Conservation (phyloP, 2,797 vertebrate genomes). For the Takifugu rubripes region DNA sequence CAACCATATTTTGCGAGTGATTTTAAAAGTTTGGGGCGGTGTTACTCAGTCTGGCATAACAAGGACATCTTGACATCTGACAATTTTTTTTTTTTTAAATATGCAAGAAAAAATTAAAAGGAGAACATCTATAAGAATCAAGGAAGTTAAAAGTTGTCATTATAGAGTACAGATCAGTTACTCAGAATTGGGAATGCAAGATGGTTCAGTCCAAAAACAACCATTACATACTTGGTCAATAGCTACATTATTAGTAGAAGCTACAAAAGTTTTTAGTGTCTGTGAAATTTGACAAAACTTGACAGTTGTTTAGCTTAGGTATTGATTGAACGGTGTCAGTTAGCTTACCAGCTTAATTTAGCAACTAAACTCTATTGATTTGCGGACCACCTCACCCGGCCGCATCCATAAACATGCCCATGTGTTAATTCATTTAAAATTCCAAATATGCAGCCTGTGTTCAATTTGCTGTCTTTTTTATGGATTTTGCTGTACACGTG, state of each 20-base stretch:
- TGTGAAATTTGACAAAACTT: conserved; percentile 34
- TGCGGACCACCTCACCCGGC: conserved; percentile 43
- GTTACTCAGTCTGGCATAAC: too few relatives aligned
- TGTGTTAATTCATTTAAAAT: conserved; percentile 40
- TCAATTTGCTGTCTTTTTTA: conserved; percentile 40
- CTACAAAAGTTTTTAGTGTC: conserved; percentile 10
- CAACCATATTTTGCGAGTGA: too few relatives aligned
- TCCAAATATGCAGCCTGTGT: conserved; percentile 27
- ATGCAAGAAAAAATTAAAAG: too few relatives aligned
- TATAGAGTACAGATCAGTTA: too few relatives aligned
- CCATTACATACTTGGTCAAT: not conserved
- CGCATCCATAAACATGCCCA: conserved; percentile 47
- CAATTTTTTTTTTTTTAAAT: too few relatives aligned
- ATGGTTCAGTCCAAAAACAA: not conserved
- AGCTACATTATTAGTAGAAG: conserved; percentile 9
- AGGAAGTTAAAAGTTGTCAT: too few relatives aligned
- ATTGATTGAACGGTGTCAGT: conserved; percentile 48
- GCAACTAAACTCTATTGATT: conserved; percentile 55
- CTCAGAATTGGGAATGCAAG: too few relatives aligned
- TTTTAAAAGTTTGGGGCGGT: too few relatives aligned
- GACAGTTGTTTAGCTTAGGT: conserved; percentile 26
- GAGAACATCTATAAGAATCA: too few relatives aligned
- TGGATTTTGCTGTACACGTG: conserved; percentile 31
- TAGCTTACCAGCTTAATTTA: conserved; percentile 39
- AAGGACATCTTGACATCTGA: too few relatives aligned